Base-by-base conservation (phyloP, 2,113 vertebrate species). In the Myiozetetes cayanensis region DNA sequence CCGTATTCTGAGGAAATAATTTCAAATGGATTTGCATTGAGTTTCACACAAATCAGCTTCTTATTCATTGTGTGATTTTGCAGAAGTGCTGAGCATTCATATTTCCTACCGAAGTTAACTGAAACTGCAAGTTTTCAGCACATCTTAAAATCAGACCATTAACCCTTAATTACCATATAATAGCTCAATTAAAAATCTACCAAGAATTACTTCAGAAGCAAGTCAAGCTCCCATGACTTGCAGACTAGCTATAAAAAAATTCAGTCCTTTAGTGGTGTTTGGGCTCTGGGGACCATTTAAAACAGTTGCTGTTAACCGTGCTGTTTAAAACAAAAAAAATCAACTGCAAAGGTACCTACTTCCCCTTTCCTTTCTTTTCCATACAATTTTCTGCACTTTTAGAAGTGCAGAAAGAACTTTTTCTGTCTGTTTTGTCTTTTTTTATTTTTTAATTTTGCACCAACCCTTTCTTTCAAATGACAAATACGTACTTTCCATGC, bases 61-160 rank as follows among this genome's bases (percentile, higher is more conserved):
- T 90, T 78, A 66, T 63, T 81, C 62, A 66, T 47, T 10, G 67
- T 6, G 5, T 58, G 65, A 68, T 93, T 96, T 93, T 92, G 78
- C 66, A 25, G 79, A 96, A 92, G 58, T 90, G 88, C 96, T 97
- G 93, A 96, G 83, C 80, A 75, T 88, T 95, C 92, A 86, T 94
- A 92, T 96, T 97, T 96, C 80, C 73, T 93, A 84, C 61, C 1
- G 5, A 92, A 96, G 70, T 84, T 41, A 87, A 92, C 61, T 85
- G 53, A 95, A 95, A 94, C 56, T 79, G 56, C 88, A 94, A 72
- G 68, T 94, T 96, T 95, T 95, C 93, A 95, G 85, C 86, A 90
- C 80, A 66, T 96, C 92, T 96, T 97, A 90, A 97, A 96, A 96
- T 82, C 96, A 96, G 94, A 14, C 83, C 94, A 97, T 95, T 97